phyloP scores from a whole-genome alignment of 2,797 vertebrate species.

The Vireo griseus region DNA sequence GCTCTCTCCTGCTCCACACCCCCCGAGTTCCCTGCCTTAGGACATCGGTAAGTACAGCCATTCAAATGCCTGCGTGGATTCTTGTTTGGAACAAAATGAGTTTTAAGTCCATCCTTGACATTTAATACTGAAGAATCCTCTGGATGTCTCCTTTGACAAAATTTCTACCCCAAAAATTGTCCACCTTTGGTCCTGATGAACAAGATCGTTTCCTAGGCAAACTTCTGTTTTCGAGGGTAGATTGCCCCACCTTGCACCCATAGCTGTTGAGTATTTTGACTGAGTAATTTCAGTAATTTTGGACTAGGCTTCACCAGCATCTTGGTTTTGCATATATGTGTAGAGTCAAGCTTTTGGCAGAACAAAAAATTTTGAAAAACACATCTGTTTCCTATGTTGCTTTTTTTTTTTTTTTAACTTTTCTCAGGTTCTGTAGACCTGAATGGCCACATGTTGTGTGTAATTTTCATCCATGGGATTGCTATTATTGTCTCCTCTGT shows the following conservation, averaged over 20 bases:
- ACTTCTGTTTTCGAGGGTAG: background rate
- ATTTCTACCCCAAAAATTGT: background rate
- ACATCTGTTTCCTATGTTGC: background rate
- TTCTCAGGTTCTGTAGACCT: background rate
- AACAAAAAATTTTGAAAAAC: background rate
- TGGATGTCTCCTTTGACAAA: background rate
- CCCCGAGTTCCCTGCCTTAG: too few relatives aligned
- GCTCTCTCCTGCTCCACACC: too few relatives aligned
- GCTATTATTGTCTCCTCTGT: background rate
- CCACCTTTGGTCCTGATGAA: background rate
- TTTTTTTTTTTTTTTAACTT: background rate
- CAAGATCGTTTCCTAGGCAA: background rate
- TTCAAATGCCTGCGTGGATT: background rate
- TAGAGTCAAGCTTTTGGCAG: background rate
- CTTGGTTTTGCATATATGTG: background rate
- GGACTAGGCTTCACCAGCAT: background rate
- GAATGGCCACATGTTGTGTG: background rate
- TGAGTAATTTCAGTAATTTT: background rate
- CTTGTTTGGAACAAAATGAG: background rate
- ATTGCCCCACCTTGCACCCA: background rate
- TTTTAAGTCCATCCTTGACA: background rate
- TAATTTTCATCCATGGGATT: background rate
- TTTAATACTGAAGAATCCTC: background rate
- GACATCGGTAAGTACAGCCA: background rate
- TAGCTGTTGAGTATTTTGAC: background rate